Percentiles rank a stretch among this genome's conserved stretches.
Evolutionary conservation across 2,797 vertebrate species (phyloP).

Genomic region (Ceryle rudis): DNA sequence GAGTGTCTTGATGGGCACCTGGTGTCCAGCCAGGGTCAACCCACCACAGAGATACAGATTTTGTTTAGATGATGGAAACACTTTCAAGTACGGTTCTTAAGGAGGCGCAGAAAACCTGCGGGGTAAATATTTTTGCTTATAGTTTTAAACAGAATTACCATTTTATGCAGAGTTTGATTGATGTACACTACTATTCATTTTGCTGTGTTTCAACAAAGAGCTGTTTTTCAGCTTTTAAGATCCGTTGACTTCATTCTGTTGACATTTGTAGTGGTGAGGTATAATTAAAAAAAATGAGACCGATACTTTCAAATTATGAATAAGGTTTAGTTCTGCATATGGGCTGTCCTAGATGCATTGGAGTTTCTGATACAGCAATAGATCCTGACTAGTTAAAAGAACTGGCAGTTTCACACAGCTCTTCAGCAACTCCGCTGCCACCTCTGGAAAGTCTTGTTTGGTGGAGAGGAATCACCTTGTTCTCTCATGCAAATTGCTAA

Average conservation of each 20-base stretch:
- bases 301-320: neutral
- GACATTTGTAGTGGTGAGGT: neutral
- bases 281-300: neutral
- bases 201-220: neutral
- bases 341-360: neutral
- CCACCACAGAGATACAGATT: neutral
- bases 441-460: neutral
- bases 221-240: neutral
- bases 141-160: neutral
- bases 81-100: neutral
- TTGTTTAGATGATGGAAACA: neutral
- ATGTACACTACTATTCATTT: neutral
- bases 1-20: neutral
- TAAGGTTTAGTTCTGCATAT: neutral
- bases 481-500: neutral
- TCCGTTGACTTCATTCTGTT: neutral
- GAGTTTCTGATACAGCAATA: neutral
- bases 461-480: neutral
- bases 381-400: neutral
- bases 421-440: neutral
- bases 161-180: neutral
- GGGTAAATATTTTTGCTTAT: neutral
- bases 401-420: accelerated
- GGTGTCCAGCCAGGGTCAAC: neutral
- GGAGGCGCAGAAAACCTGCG: neutral